Evolutionary conservation across 2,113 vertebrate genomes (phyloP).

Genomic region (Peromyscus leucopus): DNA sequence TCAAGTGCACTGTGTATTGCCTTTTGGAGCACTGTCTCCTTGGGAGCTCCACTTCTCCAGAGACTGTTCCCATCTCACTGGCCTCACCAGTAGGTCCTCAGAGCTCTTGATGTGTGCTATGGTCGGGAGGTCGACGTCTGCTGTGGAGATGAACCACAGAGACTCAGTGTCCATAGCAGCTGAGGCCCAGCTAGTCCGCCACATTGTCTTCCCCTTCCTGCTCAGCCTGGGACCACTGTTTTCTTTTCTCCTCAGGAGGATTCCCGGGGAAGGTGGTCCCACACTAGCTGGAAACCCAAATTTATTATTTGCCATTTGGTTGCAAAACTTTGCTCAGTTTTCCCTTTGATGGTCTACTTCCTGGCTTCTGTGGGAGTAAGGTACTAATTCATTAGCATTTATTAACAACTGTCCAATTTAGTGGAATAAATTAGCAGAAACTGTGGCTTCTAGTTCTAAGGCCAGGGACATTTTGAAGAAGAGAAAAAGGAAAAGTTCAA

Average conservation of each 20-base stretch:
- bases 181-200: not conserved
- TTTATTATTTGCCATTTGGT: not conserved
- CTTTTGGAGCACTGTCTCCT: not conserved
- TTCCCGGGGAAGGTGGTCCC: not conserved
- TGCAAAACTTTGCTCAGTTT: slow-evolving; percentile 8
- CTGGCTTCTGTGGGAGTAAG: slow-evolving; percentile 23
- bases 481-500: not conserved
- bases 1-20: not conserved
- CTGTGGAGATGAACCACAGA: not conserved
- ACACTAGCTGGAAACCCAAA: not conserved
- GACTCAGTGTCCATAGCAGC: not conserved
- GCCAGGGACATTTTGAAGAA: slow-evolving; percentile 8
- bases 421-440: slow-evolving; percentile 66
- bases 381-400: slow-evolving; percentile 62
- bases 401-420: slow-evolving; percentile 61
- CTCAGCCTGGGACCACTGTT: not conserved
- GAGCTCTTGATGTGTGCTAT: not conserved
- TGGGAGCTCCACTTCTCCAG: not conserved
- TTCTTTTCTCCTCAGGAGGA: not conserved
- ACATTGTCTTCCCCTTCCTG: not conserved
- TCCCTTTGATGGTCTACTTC: slow-evolving; percentile 31
- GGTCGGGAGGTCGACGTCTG: not conserved
- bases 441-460: slow-evolving; percentile 59
- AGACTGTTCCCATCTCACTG: not conserved
- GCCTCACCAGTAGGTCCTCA: not conserved